A percentile compares a stretch with the other conserved stretches of the same genome.
Conservation (phyloP, 2,888 invertebrate genomes). For the Eupithecia insigniata region DNA sequence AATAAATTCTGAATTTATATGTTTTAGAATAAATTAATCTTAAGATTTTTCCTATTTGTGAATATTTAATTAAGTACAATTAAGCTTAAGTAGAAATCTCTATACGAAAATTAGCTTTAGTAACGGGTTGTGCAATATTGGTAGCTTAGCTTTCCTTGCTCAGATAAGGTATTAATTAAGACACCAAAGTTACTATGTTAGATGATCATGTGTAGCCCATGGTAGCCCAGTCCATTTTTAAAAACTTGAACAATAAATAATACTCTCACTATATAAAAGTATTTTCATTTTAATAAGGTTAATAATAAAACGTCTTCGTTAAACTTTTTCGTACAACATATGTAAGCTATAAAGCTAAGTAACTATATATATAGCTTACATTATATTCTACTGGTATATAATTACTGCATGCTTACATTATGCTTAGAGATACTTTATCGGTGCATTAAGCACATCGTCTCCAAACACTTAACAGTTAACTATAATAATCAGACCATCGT, state of each 20-base stretch:
- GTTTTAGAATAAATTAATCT: not conserved
- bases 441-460: not conserved
- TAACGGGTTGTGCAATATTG: slow-evolving; percentile 1
- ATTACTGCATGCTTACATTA: not conserved
- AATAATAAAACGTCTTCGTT: not conserved
- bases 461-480: not conserved
- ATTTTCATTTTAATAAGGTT: not conserved
- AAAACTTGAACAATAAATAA: not conserved
- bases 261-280: not conserved
- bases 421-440: not conserved
- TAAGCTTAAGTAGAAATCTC: not conserved
- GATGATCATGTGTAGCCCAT: not conserved
- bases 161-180: not conserved
- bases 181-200: not conserved
- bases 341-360: too few relatives aligned
- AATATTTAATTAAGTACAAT: not conserved
- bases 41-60: not conserved
- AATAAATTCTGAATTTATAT: not conserved
- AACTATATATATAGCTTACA: not conserved
- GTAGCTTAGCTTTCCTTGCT: slow-evolving; percentile 1
- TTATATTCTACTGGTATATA: not conserved
- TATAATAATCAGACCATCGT: too few relatives aligned
- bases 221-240: not conserved
- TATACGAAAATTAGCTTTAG: slow-evolving; percentile 1
- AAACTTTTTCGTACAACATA: too few relatives aligned